phyloP scores from a whole-genome alignment of 2,113 vertebrate species.

The Pycnonotus jocosus region DNA sequence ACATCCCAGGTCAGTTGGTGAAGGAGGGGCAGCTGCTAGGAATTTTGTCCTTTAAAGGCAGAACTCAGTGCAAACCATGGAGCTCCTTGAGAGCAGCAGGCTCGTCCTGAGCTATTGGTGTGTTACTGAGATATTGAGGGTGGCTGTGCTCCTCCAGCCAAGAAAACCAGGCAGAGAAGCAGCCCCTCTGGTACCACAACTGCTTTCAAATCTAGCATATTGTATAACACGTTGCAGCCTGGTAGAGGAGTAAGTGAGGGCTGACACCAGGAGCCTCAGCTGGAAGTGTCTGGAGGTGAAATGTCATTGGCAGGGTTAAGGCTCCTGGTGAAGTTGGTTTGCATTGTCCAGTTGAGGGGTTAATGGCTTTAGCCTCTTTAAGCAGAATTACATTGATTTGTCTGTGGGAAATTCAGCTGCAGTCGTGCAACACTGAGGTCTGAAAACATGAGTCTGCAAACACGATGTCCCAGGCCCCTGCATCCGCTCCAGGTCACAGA shows the following conservation, averaged over 20 bases:
- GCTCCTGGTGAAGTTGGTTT: background rate
- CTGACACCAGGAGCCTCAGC: background rate
- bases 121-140: fast-evolving
- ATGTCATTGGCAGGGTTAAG: background rate
- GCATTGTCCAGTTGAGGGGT: background rate
- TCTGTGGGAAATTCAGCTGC: constrained; percentile 9
- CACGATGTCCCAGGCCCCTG: background rate
- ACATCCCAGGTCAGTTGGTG: background rate
- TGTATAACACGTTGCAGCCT: background rate
- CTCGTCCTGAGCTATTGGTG: fast-evolving
- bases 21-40: background rate
- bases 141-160: background rate
- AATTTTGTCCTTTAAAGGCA: constrained; percentile 28
- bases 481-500: background rate
- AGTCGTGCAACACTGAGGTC: background rate
- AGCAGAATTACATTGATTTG: background rate
- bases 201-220: background rate
- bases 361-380: background rate
- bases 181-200: background rate
- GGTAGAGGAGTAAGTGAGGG: background rate
- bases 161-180: background rate
- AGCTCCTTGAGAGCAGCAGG: fast-evolving
- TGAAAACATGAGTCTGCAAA: constrained; percentile 13
- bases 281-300: background rate
- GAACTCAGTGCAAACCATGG: background rate